Percentiles rank a stretch among this genome's conserved stretches.
Conservation (phyloP, 2,113 vertebrate genomes). For the Indri indri region DNA sequence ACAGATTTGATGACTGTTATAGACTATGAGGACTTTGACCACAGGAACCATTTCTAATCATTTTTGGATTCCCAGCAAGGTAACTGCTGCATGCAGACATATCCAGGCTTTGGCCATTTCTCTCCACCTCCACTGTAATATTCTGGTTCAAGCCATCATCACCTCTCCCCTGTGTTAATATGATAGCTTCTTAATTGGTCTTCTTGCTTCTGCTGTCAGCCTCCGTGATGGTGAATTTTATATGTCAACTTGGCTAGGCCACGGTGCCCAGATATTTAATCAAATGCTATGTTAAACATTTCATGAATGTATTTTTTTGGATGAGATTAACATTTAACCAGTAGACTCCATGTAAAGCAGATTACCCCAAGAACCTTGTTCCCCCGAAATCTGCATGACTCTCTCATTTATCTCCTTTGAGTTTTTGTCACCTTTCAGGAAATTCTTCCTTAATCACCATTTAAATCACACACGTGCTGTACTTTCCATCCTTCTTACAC, state of each 20-base stretch:
- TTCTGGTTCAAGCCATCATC: not conserved
- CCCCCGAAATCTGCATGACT: not conserved
- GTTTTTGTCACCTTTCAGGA: not conserved
- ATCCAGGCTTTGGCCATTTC: not conserved
- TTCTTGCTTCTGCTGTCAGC: not conserved
- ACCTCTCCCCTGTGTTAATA: not conserved
- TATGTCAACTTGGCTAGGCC: not conserved
- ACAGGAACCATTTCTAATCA: not conserved
- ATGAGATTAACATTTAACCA: not conserved
- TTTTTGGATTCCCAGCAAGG: not conserved
- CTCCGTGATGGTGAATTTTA: not conserved
- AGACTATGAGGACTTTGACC: not conserved
- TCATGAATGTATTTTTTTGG: not conserved
- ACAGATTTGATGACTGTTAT: not conserved
- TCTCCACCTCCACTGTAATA: not conserved
- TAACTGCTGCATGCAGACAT: not conserved
- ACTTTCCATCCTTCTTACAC: not conserved
- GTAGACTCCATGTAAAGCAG: not conserved
- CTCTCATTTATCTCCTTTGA: not conserved
- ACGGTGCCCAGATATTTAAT: not conserved
- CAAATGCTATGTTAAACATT: not conserved
- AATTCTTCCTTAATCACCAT: not conserved
- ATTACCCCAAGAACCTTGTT: not conserved
- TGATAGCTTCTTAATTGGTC: not conserved
- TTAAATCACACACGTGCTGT: not conserved